phyloP scores from a whole-genome alignment of 2,797 vertebrate species.

The Pipistrellus pygmaeus region DNA sequence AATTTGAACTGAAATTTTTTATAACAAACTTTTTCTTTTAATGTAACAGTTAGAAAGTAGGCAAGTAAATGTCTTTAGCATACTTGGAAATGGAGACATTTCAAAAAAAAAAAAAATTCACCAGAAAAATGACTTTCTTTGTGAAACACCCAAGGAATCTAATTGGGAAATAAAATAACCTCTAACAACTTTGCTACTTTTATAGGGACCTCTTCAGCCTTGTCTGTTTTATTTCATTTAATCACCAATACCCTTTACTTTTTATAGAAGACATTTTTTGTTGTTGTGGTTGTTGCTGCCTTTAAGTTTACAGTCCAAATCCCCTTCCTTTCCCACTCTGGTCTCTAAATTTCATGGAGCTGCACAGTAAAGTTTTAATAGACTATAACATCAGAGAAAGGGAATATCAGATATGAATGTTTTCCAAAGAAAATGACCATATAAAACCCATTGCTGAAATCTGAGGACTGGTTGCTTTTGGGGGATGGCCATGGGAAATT shows the following conservation, averaged over 20 bases:
- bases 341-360: slow-evolving; percentile 35
- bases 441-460: slow-evolving; percentile 13
- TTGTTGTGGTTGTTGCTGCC: background rate
- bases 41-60: background rate
- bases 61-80: slow-evolving; percentile 23
- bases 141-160: background rate
- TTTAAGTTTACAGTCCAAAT: slow-evolving; percentile 18
- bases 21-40: background rate
- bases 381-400: slow-evolving; percentile 32
- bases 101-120: background rate
- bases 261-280: slow-evolving; percentile 1
- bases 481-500: background rate
- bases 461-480: background rate
- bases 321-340: background rate
- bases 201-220: background rate
- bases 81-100: slow-evolving; percentile 24
- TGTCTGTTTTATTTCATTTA: slow-evolving; percentile 24
- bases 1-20: slow-evolving; percentile 24
- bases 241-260: background rate
- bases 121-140: slow-evolving; percentile 43
- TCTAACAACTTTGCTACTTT: background rate
- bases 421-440: slow-evolving; percentile 31
- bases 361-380: slow-evolving; percentile 39
- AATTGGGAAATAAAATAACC: slow-evolving; percentile 58
- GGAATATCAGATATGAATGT: slow-evolving; percentile 46